Evolutionary conservation across 30 jellyfish, hydroid and myxozoan species (phyloP), one percentile per base, ranked within the genome.

Genomic region (Chironex yamaguchii): DNA sequence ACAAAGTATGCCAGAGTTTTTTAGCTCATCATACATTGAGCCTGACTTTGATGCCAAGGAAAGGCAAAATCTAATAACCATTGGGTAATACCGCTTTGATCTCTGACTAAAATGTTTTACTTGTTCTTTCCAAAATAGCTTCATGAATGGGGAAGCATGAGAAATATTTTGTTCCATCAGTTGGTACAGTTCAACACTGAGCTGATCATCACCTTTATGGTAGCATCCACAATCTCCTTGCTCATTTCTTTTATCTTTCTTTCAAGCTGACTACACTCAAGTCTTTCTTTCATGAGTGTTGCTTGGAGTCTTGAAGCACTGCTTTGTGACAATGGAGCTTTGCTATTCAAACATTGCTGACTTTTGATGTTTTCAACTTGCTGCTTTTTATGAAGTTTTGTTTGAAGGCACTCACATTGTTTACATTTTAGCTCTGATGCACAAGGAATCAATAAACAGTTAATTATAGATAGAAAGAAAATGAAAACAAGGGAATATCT

Each of bases 51-150:
- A 31, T 22, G 91, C 87, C 33, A 80, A 33, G 27, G 91, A 80
- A 26, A 80, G 53, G 52, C 91, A 80, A 52, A 80, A 80, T 34
- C 91, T 80, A 9, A 80, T 80, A 20, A 62, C 86, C 91, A 80
- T 62, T 13, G 86, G 91, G 42, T 80, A 84, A 34, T 63, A 80
- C 86, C 71, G 27, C 87, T 25, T 64, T 1, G 85, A 36, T 20
- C 33, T 36, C 51, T 62, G 84, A 28, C 53, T 34, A 24, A 34
- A 80, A 28, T 62, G 42, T 49, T 64, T 62, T 1, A 32, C 64
- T 62, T 80, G 86, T 51, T 80, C 77, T 21, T 80, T 26, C 91
- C 91, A 80, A 65, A 80, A 80, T 4, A 80, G 66, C 86, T 80
- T 27, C 91, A 80, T 80, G 72, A 80, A 80, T 22, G 91, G 91